Evolutionary conservation across 2,888 invertebrate species (phyloP).

Genomic region (Heteropelma amictum): DNA sequence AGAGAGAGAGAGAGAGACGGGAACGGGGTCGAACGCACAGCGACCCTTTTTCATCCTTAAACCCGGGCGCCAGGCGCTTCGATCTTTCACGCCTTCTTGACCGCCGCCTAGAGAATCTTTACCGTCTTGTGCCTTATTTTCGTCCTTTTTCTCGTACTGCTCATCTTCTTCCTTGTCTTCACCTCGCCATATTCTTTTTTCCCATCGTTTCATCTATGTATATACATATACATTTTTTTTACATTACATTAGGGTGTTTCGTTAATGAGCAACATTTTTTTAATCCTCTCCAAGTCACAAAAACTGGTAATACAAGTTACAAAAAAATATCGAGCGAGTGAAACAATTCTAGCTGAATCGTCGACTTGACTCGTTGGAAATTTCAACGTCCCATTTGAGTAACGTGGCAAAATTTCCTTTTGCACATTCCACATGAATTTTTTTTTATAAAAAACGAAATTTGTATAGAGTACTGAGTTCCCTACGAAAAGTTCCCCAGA

Average conservation of each 20-base stretch:
- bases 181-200: slow-evolving; percentile 8
- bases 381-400: too few species aligned
- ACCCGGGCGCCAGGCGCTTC: slow-evolving; percentile 72
- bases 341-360: too few species aligned
- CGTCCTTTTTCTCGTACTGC: slow-evolving; percentile 34
- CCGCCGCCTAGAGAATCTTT: too few species aligned
- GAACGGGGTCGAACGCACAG: not conserved
- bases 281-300: not conserved
- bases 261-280: not conserved
- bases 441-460: too few species aligned
- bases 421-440: too few species aligned
- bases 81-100: slow-evolving; percentile 70
- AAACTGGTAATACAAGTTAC: too few species aligned
- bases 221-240: not conserved
- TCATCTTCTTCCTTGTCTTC: slow-evolving; percentile 20
- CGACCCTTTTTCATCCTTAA: slow-evolving; percentile 49
- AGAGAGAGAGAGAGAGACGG: not conserved
- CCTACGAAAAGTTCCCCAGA: too few species aligned
- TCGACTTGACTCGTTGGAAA: too few species aligned
- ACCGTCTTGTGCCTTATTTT: too few species aligned
- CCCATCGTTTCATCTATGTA: slow-evolving; percentile 1
- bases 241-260: not conserved
- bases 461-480: too few species aligned
- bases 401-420: too few species aligned
- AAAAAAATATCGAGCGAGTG: too few species aligned